Base-by-base conservation (phyloP, 2,797 vertebrate genomes). In the Nyctalus aviator region DNA sequence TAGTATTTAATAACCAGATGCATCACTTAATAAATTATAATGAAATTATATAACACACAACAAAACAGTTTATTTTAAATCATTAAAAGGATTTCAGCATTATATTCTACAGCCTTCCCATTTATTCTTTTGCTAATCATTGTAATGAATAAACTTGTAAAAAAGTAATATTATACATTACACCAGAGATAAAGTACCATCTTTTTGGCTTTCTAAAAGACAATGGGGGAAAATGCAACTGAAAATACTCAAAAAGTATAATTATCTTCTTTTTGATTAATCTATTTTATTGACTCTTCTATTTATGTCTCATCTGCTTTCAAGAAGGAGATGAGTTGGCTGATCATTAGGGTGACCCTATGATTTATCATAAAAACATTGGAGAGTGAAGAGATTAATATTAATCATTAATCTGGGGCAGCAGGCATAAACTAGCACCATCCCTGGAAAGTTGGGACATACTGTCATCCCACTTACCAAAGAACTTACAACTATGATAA, bases 31-130 rank as follows among this genome's bases (percentile, higher is more conserved):
- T 83, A 95, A 91, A 21, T 76, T 85, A n/a, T 75, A 83, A 78
- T 62, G 68, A 84, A 44, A 46, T 64, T 50, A 76, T 41, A 9
- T 48, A 92, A 59, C 14, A 55, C 11, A 32, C 18, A 95, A 14
- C 14, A 94, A 92, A 93, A 91, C 4, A 88, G 93, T 50, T 93
- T 78, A 17, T 48, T 66, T 32, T 85, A 94, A 90, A 64, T 73
- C 32, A 88, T 4, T 93, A 75, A 76, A 92, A 75, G 35, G 89
- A 92, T 94, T 78, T 90, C 25, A 78, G 21, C 4, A 32, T 85
- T 55, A 44, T 88, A 71, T 32, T 57, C 27, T 83, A 30, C 8
- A 71, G 62, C 11, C 2, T 92, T 84, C 30, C 4, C 3, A 53
- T 86, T 88, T 94, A 53, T 53, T 81, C 9, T 88, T 92, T 72